Base-by-base conservation (phyloP, 2,888 invertebrate species). In the Choreutis nemorana region DNA sequence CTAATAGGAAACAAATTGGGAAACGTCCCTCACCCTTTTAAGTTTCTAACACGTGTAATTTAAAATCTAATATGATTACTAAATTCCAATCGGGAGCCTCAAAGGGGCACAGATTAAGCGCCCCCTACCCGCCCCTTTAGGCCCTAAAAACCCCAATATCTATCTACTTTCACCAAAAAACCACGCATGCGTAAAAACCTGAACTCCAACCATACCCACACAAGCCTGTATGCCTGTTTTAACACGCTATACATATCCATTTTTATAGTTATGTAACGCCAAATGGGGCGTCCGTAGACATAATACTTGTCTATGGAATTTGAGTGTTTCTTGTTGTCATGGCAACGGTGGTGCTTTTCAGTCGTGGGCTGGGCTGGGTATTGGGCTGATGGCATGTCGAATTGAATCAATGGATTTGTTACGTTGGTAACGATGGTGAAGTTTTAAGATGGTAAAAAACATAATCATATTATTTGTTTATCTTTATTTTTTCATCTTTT, bases 21-120 rank as follows among this genome's bases (percentile, higher is more conserved):
- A 34, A 37, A 36, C 43, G 34, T 33, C 39, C 53, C 57, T 55
- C 53, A 48, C 52, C 66, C 68, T 59, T 65, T 62, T 52, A 63
- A 67, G 55, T 65, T 61, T 40, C 55, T 56, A 64, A 60, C 67
- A 72, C 71, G 67, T 75, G 71, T 72, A 72, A 75, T 75, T 77
- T 77, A 72, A 75, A 77, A 73, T 73, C 70, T 75, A 75, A 75
- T 77, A 75, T 75, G 75, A 73, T 73, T 73, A 77, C 75, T 72
- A 73, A 75, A 73, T 75, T 75, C 75, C 73, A 73, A 77, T 75
- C 73, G 72, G 61, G 61, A 50, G 51, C 50, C 61, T 73, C 73
- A 75, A 75, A 73, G 73, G 75, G 73, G 64, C 67, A 53, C 56
- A 73, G 75, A 77, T 78, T 77, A 78, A 66, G 70, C 63, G 39